These are phyloP conservation scores for Cinclus mexicanus DNA, from an alignment of 2,113 vertebrate genomes.

Conservation along the genomic window DNA sequence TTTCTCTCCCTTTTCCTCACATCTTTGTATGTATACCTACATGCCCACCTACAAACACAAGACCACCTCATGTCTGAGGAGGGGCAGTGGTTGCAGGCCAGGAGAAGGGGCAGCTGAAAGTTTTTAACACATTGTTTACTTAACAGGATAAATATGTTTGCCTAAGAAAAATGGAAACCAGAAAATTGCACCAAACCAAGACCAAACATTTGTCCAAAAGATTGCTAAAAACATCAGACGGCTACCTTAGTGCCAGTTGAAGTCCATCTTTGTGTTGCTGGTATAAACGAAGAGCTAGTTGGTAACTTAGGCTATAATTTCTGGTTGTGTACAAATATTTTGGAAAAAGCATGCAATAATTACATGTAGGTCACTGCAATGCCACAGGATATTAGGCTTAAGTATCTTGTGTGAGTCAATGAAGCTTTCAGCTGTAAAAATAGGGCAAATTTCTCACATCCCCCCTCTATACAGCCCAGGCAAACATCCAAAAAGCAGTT, in stretches of 20 bases:
- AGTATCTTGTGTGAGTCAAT: conserved; percentile 71
- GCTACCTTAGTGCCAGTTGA: not conserved
- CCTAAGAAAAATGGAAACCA: conserved; percentile 46
- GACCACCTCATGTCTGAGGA: not conserved
- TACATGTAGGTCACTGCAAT: conserved; percentile 81
- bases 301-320: conserved; percentile 61
- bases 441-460: conserved; percentile 80
- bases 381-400: conserved; percentile 72
- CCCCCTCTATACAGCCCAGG: conserved; percentile 30
- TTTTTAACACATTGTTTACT: conserved; percentile 14
- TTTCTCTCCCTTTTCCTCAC: not conserved
- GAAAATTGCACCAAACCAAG: conserved; percentile 19
- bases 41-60: not conserved
- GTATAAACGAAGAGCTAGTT: conserved; percentile 49
- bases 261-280: conserved; percentile 47
- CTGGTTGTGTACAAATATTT: conserved; percentile 71
- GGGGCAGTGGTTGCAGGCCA: not conserved
- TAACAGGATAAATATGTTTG: conserved; percentile 42
- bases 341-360: conserved; percentile 68
- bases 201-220: conserved; percentile 26
- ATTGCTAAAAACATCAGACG: conserved; percentile 30
- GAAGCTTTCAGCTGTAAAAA: conserved; percentile 76
- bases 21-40: fast-evolving
- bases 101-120: not conserved
- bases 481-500: conserved; percentile 52